Percentiles rank a stretch among this genome's conserved stretches.
Evolutionary conservation across 2,797 vertebrate genomes (phyloP).

Genomic region (Taenioides sp.): DNA sequence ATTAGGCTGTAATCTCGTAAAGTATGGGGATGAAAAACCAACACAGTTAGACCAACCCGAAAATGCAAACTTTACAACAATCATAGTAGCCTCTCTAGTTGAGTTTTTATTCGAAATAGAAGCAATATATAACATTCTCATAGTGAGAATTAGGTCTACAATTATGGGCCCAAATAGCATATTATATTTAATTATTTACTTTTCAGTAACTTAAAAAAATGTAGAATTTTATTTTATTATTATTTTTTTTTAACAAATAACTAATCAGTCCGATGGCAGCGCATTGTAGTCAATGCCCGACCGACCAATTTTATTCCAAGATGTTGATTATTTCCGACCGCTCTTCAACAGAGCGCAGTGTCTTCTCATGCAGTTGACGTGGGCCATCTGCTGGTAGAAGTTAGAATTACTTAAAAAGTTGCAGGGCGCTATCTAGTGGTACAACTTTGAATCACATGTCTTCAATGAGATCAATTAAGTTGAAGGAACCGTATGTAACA

Average conservation of each 20-base stretch:
- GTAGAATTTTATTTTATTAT: too few species aligned
- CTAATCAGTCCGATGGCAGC: too few species aligned
- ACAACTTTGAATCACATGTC: neutral
- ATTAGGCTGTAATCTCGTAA: neutral
- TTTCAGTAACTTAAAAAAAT: too few species aligned
- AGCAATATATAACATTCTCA: neutral
- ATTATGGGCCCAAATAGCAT: neutral
- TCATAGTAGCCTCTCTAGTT: neutral
- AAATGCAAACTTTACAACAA: neutral
- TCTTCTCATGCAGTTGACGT: neutral
- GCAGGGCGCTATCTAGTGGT: constrained; percentile 41
- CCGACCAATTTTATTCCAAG: neutral
- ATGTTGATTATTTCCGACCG: neutral
- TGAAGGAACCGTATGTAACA: too few species aligned
- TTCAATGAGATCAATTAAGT: neutral
- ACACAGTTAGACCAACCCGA: neutral
- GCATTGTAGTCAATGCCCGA: neutral
- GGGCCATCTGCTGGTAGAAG: neutral
- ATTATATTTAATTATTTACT: too few species aligned
- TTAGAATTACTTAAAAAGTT: neutral
- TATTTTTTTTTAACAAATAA: too few species aligned
- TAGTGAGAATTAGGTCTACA: neutral
- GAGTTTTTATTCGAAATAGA: too few species aligned
- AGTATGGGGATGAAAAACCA: neutral
- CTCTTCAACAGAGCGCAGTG: neutral